A percentile compares a stretch with the other conserved stretches of the same genome.
phyloP scores from a whole-genome alignment of 2,113 vertebrate genomes.

The Halcyon malimbica region DNA sequence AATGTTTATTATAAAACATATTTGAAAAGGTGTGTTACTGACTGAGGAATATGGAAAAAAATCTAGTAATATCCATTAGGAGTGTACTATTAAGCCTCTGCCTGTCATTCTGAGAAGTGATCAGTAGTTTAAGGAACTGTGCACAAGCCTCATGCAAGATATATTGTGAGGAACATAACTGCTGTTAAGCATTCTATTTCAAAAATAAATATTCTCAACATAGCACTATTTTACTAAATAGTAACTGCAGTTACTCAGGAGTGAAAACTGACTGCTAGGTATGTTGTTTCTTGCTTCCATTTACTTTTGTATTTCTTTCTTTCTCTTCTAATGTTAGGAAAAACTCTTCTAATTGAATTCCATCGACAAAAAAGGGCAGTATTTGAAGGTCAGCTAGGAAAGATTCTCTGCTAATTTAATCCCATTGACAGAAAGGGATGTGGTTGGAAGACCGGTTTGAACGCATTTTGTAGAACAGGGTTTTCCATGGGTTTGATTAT shows the following conservation, averaged over 20 bases:
- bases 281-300: background rate
- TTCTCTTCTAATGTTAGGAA: background rate
- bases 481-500: background rate
- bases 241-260: background rate
- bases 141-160: rapidly evolving
- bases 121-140: background rate
- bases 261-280: background rate
- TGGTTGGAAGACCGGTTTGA: background rate
- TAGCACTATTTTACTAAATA: background rate
- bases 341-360: background rate
- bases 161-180: background rate
- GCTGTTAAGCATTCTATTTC: background rate
- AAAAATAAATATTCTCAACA: background rate
- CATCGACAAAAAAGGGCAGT: background rate
- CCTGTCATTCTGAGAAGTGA: background rate
- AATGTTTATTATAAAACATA: background rate
- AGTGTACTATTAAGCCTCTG: background rate
- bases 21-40: background rate
- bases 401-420: background rate
- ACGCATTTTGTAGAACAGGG: background rate
- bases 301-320: background rate
- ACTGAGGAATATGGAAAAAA: background rate
- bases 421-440: background rate
- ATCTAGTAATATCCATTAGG: background rate
- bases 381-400: background rate